phyloP scores from a whole-genome alignment of 64 coral and sea anemone genomes.

The Montipora foliosa region DNA sequence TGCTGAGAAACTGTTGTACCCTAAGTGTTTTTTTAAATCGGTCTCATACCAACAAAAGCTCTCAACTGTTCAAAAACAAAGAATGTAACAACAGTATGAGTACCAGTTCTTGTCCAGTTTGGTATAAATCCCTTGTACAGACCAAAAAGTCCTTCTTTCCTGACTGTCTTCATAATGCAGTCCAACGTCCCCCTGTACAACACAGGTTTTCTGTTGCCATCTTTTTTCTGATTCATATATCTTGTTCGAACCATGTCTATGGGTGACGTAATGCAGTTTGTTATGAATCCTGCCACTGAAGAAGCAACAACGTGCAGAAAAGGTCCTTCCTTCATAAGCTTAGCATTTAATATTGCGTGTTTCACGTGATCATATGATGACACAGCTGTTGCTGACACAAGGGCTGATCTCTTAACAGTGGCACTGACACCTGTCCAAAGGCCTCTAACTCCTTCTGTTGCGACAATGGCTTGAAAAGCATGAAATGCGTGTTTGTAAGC shows the following conservation, averaged over 20 bases:
- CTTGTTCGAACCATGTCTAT: constrained; percentile 87
- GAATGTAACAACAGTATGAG: constrained; percentile 86
- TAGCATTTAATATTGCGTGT: constrained; percentile 76
- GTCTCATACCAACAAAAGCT: constrained; percentile 79
- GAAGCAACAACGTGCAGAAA: constrained; percentile 75
- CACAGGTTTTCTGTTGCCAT: constrained; percentile 46
- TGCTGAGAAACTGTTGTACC: neutral
- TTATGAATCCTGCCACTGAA: constrained; percentile 72
- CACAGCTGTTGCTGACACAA: constrained; percentile 81
- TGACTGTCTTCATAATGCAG: constrained; percentile 78
- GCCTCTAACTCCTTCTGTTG: constrained; percentile 70
- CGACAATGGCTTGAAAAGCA: constrained; percentile 72
- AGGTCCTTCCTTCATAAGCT: constrained; percentile 79
- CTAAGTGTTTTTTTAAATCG: constrained; percentile 30
- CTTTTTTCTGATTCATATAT: constrained; percentile 89
- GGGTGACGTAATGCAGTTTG: constrained; percentile 72
- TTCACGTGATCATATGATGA: constrained; percentile 86
- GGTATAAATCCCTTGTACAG: constrained; percentile 93
- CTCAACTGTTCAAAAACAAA: constrained; percentile 88
- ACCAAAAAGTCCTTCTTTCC: constrained; percentile 73
- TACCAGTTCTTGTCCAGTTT: constrained; percentile 88
- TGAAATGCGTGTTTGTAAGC: constrained; percentile 67
- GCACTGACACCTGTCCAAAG: constrained; percentile 84
- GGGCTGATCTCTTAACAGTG: constrained; percentile 80
- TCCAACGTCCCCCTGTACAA: constrained; percentile 72